Evolutionary conservation across 1,140 invertebrate species (phyloP), one percentile per base, ranked within the genome.

Genomic region (Euglossa dilemma): DNA sequence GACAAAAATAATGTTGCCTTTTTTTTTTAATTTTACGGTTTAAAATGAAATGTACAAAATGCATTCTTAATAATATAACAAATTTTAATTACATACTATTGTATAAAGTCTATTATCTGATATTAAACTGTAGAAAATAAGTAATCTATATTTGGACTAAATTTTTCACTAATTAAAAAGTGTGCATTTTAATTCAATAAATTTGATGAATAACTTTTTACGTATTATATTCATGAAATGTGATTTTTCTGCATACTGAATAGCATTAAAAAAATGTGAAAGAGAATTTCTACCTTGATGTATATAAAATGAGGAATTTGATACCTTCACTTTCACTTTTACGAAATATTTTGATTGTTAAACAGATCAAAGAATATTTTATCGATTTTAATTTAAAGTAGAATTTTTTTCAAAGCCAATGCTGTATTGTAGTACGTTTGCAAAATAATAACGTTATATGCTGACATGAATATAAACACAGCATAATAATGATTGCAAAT

Each of bases 1-100:
- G 64, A 80, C 56, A 56, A 67, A 82, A 61, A 54, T 87, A 57
- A 56, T n/a, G 54, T 86, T 80, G 73, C 57, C 52, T 81, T 84
- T 87, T 81, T 84, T 87, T 69, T 78, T 87, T 87, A 80, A 87
- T 77, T 87, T 87, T 67, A 71, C 75, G 73, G 54, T 76, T 71
- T 72, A 73, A 85, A 50, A 45, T 59, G 57, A 86, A 43, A 57
- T 76, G 59, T 54, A 25, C 16, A 64, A 54, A 71, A 80, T 8
- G n/a, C 20, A 14, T 25, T 77, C 45, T 52, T 64, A 50, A 23
- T 54, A 52, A 56, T 23, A 63, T 45, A 47, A 45, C 25, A 47
- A 18, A 16, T 64, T 36, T 64, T 36, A 50, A 69, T 47, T 50
- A 25, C 47, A 50, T 25, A 43, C 23, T 50, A 66, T 66, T 45